Percentiles rank a stretch among this genome's conserved stretches.
Conservation (phyloP, 2,113 vertebrate species). For the Psilopogon haemacephalus region DNA sequence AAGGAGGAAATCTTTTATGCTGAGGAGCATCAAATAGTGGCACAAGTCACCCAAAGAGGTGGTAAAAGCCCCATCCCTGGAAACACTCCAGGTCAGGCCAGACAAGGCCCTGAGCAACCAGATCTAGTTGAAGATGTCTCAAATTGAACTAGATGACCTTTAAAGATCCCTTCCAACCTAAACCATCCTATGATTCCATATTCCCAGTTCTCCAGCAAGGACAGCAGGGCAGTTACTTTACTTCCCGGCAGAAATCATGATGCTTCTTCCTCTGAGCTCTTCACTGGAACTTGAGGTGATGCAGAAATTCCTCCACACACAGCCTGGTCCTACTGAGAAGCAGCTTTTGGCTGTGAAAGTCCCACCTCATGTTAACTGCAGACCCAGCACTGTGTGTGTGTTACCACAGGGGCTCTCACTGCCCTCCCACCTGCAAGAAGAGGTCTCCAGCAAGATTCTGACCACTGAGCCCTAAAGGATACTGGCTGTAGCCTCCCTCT, state of each 20-base stretch:
- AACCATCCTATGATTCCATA: neutral
- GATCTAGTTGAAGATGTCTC: no score
- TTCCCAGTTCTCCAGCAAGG: neutral
- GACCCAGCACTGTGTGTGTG: rapidly evolving
- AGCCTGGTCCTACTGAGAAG: neutral
- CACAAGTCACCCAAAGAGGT: no score
- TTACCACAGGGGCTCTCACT: neutral
- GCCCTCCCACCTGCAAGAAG: neutral
- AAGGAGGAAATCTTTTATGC: no score
- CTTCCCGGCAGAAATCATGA: neutral
- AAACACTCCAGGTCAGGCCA: no score
- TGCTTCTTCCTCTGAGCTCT: neutral
- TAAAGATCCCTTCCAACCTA: no score
- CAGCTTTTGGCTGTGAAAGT: neutral
- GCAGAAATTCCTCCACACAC: neutral
- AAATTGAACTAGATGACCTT: no score
- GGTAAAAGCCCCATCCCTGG: no score
- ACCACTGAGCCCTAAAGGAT: neutral
- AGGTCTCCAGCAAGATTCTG: neutral
- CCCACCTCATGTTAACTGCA: neutral
- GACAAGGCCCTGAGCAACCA: no score
- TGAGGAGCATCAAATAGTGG: no score
- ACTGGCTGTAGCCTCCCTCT: neutral
- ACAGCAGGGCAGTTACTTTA: neutral
- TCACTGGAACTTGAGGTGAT: rapidly evolving